These are phyloP conservation scores for Vanessa cardui DNA, from an alignment of 2,888 invertebrate genomes.

Conservation along the genomic window DNA sequence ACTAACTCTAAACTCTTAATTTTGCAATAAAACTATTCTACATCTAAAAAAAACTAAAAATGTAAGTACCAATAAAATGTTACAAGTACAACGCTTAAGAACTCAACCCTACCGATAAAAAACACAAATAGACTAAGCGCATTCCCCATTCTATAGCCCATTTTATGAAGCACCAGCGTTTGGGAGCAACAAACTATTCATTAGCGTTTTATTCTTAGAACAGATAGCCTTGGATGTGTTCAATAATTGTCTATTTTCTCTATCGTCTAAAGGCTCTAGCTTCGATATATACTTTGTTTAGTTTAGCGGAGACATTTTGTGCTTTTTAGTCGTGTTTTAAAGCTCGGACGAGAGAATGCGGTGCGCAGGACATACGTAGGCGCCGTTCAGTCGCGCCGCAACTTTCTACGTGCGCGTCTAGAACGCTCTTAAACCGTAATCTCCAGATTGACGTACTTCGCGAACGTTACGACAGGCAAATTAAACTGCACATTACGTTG, in stretches of 20 bases:
- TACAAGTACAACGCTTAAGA: slow-evolving; percentile 26
- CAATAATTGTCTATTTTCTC: slow-evolving; percentile 63
- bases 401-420: slow-evolving; percentile 82
- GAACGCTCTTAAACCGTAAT: slow-evolving; percentile 80
- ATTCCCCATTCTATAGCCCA: slow-evolving; percentile 40
- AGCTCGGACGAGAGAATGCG: slow-evolving; percentile 74
- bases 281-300: slow-evolving; percentile 61
- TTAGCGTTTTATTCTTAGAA: slow-evolving; percentile 53
- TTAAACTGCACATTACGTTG: slow-evolving; percentile 70
- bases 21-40: not conserved
- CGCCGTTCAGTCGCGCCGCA: slow-evolving; percentile 80
- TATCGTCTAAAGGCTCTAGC: slow-evolving; percentile 50
- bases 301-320: slow-evolving; percentile 66
- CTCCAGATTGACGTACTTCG: slow-evolving; percentile 77
- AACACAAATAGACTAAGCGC: slow-evolving; percentile 35
- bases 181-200: slow-evolving; percentile 51
- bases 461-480: slow-evolving; percentile 76
- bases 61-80: slow-evolving; percentile 23
- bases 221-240: slow-evolving; percentile 47
- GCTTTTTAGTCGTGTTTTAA: slow-evolving; percentile 71
- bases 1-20: not conserved
- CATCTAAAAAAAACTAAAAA: slow-evolving; percentile 9
- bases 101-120: slow-evolving; percentile 31
- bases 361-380: slow-evolving; percentile 78
- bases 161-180: slow-evolving; percentile 46